Base-by-base conservation (phyloP, 2,888 invertebrate genomes). In the Calameuta pallipes region DNA sequence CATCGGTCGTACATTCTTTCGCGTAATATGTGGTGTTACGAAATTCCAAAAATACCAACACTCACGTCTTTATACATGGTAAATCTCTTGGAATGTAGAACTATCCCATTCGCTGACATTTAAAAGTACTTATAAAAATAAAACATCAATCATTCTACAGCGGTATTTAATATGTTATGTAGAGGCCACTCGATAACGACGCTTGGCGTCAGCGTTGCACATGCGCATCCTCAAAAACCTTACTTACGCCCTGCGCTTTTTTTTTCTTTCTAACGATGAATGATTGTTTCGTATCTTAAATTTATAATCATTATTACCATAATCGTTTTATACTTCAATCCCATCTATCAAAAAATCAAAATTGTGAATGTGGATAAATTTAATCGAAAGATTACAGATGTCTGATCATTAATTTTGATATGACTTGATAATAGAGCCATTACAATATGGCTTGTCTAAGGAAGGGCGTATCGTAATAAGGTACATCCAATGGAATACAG, bases 181-280 rank as follows among this genome's bases (percentile, higher is more conserved):
- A 82, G 80, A 68, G 81, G 81, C 80, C 82, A 83, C 82, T 84
- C 81, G 81, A 84, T 84, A 84, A 81, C 81, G 79, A 76, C 75
- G 77, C 76, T 73, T 76, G 78, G 68, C 77, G 79, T 73, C 77
- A 77, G 80, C 79, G 82, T 81, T 82, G 82, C 83, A 82, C 84
- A 83, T 84, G 84, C 83, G 83, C 83, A 80, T 15, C 83, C 79
- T 80, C 76, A 80, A 80, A 82, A 80, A 80, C 77, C 80, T 80
- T 75, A 77, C 80, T 84, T 80, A 81, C 80, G 79, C 78, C 79
- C 81, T 76, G 79, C 73, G 71, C 31, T 13, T 71, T 15, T 31
- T 31, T 13, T 31, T 13, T 71, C 15, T 36, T 35, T 35, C 11
- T 36, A 35, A 35, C 3, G 11, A 35, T 9, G 2, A 23, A 74